These are phyloP conservation scores for Ichneumoninae sp. DNA, from an alignment of 2,888 invertebrate species.

Conservation along the genomic window DNA sequence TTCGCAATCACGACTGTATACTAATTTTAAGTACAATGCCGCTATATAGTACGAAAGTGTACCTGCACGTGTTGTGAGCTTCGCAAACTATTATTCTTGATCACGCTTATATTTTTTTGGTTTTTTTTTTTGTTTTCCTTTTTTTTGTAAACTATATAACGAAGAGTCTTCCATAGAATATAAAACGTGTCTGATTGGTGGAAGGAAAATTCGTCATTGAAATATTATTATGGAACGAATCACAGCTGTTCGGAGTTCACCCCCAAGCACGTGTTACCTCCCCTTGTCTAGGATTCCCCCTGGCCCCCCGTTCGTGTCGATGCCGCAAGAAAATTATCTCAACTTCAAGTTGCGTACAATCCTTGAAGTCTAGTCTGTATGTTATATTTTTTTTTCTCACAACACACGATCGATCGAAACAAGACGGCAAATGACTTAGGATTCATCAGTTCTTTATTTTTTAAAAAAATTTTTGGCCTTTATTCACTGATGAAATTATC, in stretches of 20 bases:
- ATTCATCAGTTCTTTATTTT: conserved; percentile 17
- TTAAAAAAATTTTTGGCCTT: no score
- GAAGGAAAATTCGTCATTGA: conserved; percentile 23
- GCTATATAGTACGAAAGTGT: conserved; percentile 68
- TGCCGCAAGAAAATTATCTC: conserved; percentile 61
- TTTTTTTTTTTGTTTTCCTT: conserved; percentile 4
- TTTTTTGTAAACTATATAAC: conserved; percentile 17
- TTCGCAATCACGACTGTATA: conserved; percentile 78
- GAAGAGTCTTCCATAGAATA: conserved; percentile 39
- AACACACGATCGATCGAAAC: neutral
- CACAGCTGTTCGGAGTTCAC: conserved; percentile 65
- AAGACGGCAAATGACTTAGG: neutral
- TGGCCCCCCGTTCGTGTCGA: conserved; percentile 41
- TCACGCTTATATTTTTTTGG: neutral
- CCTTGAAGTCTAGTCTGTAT: conserved; percentile 47
- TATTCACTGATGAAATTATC: conserved; percentile 14
- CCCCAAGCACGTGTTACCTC: conserved; percentile 64
- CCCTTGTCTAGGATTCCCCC: conserved; percentile 63
- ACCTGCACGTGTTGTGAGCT: conserved; percentile 58
- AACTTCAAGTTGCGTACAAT: conserved; percentile 41
- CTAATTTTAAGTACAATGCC: conserved; percentile 80
- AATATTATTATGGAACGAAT: conserved; percentile 30
- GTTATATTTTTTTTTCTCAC: conserved; percentile 32
- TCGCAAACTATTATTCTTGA: conserved; percentile 37
- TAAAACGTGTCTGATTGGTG: conserved; percentile 20